phyloP scores from a whole-genome alignment of 2,113 vertebrate species.

The Dendrocopos noguchii region DNA sequence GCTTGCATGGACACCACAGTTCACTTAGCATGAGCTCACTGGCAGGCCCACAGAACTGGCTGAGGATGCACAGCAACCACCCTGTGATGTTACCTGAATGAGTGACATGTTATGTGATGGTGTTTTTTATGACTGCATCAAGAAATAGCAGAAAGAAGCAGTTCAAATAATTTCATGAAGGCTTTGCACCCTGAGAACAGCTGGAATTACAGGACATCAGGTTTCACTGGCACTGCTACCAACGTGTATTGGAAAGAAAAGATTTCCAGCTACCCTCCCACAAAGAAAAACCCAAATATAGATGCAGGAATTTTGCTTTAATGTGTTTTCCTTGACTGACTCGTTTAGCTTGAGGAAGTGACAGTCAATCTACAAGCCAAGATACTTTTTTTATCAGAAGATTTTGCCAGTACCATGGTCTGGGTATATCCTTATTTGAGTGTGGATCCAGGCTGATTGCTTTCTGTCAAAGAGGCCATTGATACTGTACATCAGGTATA shows the following conservation, averaged over 20 bases:
- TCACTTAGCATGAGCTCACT: fast-evolving
- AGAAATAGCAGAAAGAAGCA: not conserved
- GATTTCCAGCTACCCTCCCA: not conserved
- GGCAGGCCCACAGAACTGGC: not conserved
- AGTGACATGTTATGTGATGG: not conserved
- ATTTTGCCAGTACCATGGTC: not conserved
- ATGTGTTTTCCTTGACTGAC: not conserved
- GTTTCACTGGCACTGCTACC: not conserved
- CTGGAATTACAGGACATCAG: not conserved
- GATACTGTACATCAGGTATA: not conserved
- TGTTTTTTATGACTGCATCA: not conserved
- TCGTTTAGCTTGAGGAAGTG: not conserved
- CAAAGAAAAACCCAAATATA: not conserved
- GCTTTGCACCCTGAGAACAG: not conserved
- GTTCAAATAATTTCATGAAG: not conserved
- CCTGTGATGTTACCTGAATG: fast-evolving
- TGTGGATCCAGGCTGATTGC: not conserved
- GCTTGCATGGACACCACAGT: not conserved
- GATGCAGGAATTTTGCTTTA: not conserved
- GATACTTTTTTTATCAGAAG: not conserved
- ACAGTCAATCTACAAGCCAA: not conserved
- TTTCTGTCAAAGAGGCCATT: not conserved
- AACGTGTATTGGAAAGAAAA: not conserved
- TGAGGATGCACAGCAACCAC: not conserved
- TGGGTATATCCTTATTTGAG: not conserved